Conservation (phyloP, 2,888 invertebrate genomes). For the Adela reaumurella region DNA sequence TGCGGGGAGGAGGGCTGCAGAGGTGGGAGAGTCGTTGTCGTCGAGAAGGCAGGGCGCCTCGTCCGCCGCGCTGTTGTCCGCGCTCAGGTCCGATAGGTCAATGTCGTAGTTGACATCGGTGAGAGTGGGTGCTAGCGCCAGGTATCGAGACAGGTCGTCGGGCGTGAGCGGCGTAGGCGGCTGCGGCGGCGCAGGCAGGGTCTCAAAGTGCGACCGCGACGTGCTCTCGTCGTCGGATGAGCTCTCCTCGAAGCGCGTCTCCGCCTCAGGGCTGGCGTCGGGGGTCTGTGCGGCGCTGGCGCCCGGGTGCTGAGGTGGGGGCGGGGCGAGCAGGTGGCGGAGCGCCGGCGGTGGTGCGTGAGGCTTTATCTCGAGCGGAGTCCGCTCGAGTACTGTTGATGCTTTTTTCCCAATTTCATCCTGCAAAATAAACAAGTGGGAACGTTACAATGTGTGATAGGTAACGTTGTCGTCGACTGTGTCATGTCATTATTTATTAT, state of each 20-base stretch:
- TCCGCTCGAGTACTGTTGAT: conserved; percentile 64
- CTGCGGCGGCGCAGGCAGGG: background rate
- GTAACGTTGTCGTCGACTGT: too few relatives aligned
- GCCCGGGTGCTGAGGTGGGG: conserved; percentile 9
- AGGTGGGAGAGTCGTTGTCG: too few relatives aligned
- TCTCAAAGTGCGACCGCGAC: conserved; percentile 1
- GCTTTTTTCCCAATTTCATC: conserved; percentile 73
- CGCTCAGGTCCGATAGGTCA: conserved; percentile 70
- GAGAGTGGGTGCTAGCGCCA: conserved; percentile 50
- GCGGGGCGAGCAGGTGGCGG: conserved; percentile 21
- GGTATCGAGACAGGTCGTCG: too few relatives aligned
- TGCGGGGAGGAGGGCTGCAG: too few relatives aligned
- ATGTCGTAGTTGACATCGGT: conserved; percentile 74
- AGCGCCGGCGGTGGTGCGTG: conserved; percentile 23
- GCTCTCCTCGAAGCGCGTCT: background rate
- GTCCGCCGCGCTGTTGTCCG: conserved; percentile 67
- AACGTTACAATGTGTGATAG: too few relatives aligned
- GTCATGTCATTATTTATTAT: too few relatives aligned
- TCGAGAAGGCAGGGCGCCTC: too few relatives aligned
- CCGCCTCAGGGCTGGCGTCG: conserved; percentile 45
- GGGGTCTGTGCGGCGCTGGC: conserved; percentile 51
- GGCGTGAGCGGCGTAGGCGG: background rate
- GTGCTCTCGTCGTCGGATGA: background rate
- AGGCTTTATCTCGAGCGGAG: conserved; percentile 62
- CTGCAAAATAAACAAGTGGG: too few relatives aligned